Evolutionary conservation across 64 coral and sea anemone genomes (phyloP).

Genomic region (Pocillopora verrucosa): DNA sequence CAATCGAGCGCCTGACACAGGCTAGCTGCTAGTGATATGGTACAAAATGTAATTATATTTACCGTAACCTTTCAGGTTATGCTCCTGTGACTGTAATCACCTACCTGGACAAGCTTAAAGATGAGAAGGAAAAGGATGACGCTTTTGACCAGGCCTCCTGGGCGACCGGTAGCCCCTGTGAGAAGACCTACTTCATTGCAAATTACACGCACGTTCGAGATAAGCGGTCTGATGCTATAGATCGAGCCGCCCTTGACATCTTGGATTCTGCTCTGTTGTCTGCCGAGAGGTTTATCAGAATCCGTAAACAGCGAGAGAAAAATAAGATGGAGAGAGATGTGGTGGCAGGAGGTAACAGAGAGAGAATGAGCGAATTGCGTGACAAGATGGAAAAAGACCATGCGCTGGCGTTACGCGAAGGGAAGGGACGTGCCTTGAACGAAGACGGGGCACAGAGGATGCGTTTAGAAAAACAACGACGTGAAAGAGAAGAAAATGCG

Average conservation of each 20-base stretch:
- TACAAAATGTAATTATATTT: background rate
- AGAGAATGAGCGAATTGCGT: conserved; percentile 13
- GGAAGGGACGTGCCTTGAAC: background rate
- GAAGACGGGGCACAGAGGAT: background rate
- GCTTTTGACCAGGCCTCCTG: conserved; percentile 60
- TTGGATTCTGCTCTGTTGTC: conserved; percentile 69
- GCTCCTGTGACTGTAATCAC: conserved; percentile 82
- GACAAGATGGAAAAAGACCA: background rate
- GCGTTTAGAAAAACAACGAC: background rate
- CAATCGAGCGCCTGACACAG: no score
- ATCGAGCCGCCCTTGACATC: conserved; percentile 66
- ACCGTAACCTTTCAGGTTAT: conserved; percentile 37
- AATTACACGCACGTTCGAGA: conserved; percentile 63
- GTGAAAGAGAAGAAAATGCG: background rate
- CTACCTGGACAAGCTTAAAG: conserved; percentile 67
- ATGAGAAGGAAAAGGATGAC: conserved; percentile 32
- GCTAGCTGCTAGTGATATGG: background rate
- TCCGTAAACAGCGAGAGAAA: conserved; percentile 59
- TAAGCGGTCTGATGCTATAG: conserved; percentile 25
- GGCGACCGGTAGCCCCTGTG: conserved; percentile 64
- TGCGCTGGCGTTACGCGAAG: background rate
- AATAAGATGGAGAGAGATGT: conserved; percentile 21
- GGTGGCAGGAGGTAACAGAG: background rate
- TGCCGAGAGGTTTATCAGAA: conserved; percentile 75
- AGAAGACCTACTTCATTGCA: conserved; percentile 80